phyloP scores from a whole-genome alignment of 2,797 vertebrate genomes.

The Mormyrus proboscirostris region DNA sequence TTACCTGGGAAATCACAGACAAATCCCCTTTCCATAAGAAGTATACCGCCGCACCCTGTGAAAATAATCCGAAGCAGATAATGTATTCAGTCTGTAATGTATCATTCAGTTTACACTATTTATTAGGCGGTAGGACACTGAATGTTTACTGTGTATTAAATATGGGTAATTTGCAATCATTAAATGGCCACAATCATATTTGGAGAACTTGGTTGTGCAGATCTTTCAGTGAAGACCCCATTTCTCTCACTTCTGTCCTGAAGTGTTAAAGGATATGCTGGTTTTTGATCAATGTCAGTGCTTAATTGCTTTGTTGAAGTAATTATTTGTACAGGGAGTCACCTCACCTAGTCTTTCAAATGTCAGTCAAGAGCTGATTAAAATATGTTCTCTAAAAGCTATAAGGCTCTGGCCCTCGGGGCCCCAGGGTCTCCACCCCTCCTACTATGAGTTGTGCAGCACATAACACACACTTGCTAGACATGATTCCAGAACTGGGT shows the following conservation, averaged over 20 bases:
- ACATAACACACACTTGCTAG: neutral
- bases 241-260: neutral
- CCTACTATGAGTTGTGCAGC: neutral
- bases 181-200: neutral
- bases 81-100: neutral
- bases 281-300: neutral
- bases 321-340: constrained; percentile 2
- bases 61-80: neutral
- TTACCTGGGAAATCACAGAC: neutral
- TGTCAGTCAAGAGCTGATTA: neutral
- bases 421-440: neutral
- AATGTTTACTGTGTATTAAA: neutral
- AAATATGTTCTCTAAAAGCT: neutral
- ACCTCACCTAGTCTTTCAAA: neutral
- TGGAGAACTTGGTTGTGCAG: neutral
- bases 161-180: neutral
- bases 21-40: neutral
- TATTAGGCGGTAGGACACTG: neutral
- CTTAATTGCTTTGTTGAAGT: neutral
- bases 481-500: constrained; percentile 1
- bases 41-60: neutral
- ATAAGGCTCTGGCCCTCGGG: neutral
- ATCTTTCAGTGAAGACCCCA: neutral
- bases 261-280: neutral
- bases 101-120: neutral